A percentile compares a stretch with the other conserved stretches of the same genome.
Evolutionary conservation across 2,113 vertebrate genomes (phyloP).

Genomic region (Limanda limanda): DNA sequence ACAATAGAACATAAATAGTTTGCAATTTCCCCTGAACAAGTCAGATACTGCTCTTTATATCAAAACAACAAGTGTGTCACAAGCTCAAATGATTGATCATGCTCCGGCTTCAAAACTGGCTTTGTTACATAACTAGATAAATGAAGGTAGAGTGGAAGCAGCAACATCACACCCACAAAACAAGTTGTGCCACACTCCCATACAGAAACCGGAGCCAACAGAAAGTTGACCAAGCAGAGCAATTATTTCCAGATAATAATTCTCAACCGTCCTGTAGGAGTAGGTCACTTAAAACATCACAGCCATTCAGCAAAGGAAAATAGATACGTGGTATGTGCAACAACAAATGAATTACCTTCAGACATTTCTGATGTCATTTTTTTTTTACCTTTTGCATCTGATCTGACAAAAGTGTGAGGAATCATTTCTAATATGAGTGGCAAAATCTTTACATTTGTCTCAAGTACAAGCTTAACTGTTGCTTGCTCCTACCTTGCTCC

Average conservation of each 20-base stretch:
- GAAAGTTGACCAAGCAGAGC: neutral
- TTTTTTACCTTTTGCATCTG: too few relatives aligned
- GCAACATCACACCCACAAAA: slow-evolving; percentile 53
- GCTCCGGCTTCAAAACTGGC: slow-evolving; percentile 29
- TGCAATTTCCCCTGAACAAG: slow-evolving; percentile 1
- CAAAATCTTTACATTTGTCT: too few relatives aligned
- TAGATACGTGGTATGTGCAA: too few relatives aligned
- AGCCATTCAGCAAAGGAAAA: neutral
- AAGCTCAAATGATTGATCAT: slow-evolving; percentile 32
- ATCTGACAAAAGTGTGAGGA: too few relatives aligned
- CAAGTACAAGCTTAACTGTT: neutral
- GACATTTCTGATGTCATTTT: too few relatives aligned
- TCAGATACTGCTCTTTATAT: neutral
- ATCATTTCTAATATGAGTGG: too few relatives aligned
- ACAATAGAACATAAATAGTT: neutral
- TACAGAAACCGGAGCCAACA: neutral
- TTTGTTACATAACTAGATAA: slow-evolving; percentile 57
- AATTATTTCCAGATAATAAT: neutral
- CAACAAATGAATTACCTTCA: too few relatives aligned
- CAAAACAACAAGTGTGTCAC: neutral
- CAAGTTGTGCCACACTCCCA: slow-evolving; percentile 20
- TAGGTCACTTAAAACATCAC: neutral
- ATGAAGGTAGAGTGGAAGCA: slow-evolving; percentile 39
- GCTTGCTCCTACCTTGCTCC: slow-evolving; percentile 86
- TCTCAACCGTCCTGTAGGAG: neutral